Evolutionary conservation across 2,888 invertebrate species (phyloP).

Genomic region (Drosophila helvetica): DNA sequence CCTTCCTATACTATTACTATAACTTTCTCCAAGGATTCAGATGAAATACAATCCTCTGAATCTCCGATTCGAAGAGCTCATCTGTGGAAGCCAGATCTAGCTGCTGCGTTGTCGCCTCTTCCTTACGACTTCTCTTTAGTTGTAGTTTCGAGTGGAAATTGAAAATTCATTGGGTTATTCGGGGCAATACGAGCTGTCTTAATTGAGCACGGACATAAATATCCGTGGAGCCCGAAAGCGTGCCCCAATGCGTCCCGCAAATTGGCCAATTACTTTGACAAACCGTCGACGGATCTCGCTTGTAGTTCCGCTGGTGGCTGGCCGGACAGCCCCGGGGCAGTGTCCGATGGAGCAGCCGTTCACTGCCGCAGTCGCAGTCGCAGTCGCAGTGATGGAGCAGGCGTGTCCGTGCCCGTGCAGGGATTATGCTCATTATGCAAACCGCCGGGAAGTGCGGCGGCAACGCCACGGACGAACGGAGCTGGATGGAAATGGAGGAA

Average conservation of each 20-base stretch:
- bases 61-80: too few species aligned
- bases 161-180: conserved; percentile 36
- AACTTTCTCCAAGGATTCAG: not conserved
- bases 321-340: not conserved
- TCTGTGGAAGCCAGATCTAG: too few species aligned
- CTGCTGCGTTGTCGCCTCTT: not conserved
- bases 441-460: conserved; percentile 7
- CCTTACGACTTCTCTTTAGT: not conserved
- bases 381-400: not conserved
- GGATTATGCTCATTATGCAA: conserved; percentile 50
- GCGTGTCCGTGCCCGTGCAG: conserved; percentile 3
- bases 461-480: conserved; percentile 24
- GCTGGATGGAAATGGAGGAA: conserved; percentile 12
- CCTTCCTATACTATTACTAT: not conserved
- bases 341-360: not conserved
- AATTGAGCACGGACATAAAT: conserved; percentile 28
- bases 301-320: not conserved
- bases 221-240: conserved; percentile 31
- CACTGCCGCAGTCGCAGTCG: too few species aligned
- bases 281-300: conserved; percentile 30
- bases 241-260: conserved; percentile 14
- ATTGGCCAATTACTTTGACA: conserved; percentile 52
- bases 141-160: conserved; percentile 15
- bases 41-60: not conserved
- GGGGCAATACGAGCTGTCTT: conserved; percentile 34